Evolutionary conservation across 2,113 vertebrate species (phyloP), one percentile per base, ranked within the genome.

Genomic region (Salvelinus sp.): DNA sequence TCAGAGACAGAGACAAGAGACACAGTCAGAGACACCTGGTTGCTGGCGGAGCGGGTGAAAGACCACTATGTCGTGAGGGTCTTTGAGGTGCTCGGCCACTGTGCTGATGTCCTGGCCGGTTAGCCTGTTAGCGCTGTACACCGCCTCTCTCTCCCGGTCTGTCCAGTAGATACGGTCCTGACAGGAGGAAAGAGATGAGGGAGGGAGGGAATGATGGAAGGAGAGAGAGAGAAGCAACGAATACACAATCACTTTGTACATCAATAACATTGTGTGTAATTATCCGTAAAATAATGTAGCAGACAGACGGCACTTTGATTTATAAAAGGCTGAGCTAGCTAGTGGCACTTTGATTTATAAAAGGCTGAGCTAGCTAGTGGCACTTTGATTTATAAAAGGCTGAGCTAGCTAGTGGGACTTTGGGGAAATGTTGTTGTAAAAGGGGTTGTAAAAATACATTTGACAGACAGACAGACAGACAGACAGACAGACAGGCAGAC

Each of bases 131-230:
- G 95, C 97, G 0, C 96, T 97, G 93, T 96, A 99, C 81, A 99
- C 96, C 0, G 97, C 95, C 44, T 97, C 96, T 0, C 94, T 96
- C 90, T 98, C 96, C 85, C 96, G 91, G 89, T 99, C 98, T 4
- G 97, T 99, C 98, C 98, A 99, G 92, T 97, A 99, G 71, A 99
- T 94, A 57, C 93, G 97, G 90, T 99, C 98, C 98, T 99, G 90
- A 77, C 82, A 86, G 77, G 20, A n/a, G 13, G 27, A 18, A 18
- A 44, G 23, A 6, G n/a, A 44, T 16, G 20, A 23, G 6, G 60
- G 9, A 6, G 12, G 47, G 22, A 14, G 7, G 5, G 22, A 6
- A 0, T 50, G 67, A 44, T 2, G 33, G 67, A 12, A 77, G 22
- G 25, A 14, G 12, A 23, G n/a, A n/a, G 18, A 47, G 38, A 54